Base-by-base conservation (phyloP, 1,140 invertebrate species). In the Aphelenchoides fujianensis region DNA sequence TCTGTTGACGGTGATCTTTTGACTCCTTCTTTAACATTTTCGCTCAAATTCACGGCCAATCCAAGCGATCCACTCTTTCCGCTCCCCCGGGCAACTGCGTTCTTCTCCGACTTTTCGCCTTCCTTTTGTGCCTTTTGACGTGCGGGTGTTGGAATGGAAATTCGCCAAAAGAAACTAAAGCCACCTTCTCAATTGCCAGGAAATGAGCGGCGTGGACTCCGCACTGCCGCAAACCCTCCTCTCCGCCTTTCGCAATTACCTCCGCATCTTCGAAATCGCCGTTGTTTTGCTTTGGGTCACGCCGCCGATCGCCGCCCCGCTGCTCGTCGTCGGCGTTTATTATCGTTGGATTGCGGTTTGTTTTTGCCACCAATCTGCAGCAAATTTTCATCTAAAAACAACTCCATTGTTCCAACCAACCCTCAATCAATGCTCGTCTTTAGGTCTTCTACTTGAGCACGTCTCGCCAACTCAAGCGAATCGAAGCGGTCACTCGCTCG, bases 401-500 rank as follows among this genome's bases (percentile, higher is more conserved):
- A n/a, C n/a, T n/a, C n/a, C n/a, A n/a, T n/a, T n/a, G n/a, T n/a
- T n/a, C n/a, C n/a, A n/a, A n/a, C n/a, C n/a, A n/a, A n/a, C n/a
- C n/a, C n/a, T n/a, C n/a, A n/a, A n/a, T n/a, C n/a, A 48, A 48
- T 23, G 12, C 23, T 23, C 23, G 41, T 48, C 78, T 81, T 71
- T 81, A 88, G 87, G 75, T 76, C 59, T 84, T 86, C 55, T 89
- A 88, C 73, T 79, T 89, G 2, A 83, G 82, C n/a, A 87, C 87
- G 2, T 85, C 87, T 1, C 71, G 88, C 5, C 88, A 88, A 74
- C 73, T 88, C 59, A 87, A 86, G 74, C 74, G 88, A 32, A 78
- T 89, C 5, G 87, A 88, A 72, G 87, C 87, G 0, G 85, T 84
- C 0, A 84, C 86, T 1, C 79, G 87, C n/a, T 89, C 87, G 23